phyloP scores from a whole-genome alignment of 2,113 vertebrate species.

The Astatoreochromis straeleni region DNA sequence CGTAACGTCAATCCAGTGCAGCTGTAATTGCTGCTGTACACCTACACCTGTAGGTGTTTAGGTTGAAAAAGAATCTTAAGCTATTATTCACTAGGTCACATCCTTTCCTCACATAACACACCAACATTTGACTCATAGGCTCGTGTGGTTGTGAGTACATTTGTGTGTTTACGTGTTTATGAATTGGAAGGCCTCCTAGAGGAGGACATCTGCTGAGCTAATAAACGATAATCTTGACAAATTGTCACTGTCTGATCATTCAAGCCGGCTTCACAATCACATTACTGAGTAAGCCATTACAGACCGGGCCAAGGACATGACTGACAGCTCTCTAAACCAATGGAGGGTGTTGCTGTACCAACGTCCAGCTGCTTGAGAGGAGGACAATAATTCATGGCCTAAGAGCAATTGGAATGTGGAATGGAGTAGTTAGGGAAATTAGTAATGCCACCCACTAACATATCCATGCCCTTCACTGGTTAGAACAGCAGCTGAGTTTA shows the following conservation, averaged over 20 bases:
- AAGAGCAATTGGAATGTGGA: conserved; percentile 58
- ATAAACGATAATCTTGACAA: conserved; percentile 78
- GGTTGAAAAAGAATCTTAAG: neutral
- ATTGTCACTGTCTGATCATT: conserved; percentile 66
- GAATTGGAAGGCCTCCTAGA: conserved; percentile 42
- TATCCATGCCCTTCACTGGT: conserved; percentile 32
- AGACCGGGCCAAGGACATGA: conserved; percentile 50
- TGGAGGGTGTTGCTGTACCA: conserved; percentile 33
- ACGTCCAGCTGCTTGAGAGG: conserved; percentile 46
- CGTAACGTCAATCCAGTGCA: neutral
- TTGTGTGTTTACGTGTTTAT: conserved; percentile 7
- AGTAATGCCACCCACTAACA: conserved; percentile 33
- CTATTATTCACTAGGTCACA: neutral
- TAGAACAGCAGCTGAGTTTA: neutral
- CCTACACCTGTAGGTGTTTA: neutral
- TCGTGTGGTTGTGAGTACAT: neutral
- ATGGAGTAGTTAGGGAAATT: conserved; percentile 51
- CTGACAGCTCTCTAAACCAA: conserved; percentile 58
- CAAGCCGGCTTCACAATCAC: conserved; percentile 49
- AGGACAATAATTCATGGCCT: conserved; percentile 65
- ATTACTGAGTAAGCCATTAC: conserved; percentile 61
- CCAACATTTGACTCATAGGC: neutral
- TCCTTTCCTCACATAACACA: neutral
- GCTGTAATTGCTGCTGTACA: neutral
- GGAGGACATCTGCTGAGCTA: conserved; percentile 73